Evolutionary conservation across 2,797 vertebrate genomes (phyloP).

Genomic region (Halcyon leucocephala): DNA sequence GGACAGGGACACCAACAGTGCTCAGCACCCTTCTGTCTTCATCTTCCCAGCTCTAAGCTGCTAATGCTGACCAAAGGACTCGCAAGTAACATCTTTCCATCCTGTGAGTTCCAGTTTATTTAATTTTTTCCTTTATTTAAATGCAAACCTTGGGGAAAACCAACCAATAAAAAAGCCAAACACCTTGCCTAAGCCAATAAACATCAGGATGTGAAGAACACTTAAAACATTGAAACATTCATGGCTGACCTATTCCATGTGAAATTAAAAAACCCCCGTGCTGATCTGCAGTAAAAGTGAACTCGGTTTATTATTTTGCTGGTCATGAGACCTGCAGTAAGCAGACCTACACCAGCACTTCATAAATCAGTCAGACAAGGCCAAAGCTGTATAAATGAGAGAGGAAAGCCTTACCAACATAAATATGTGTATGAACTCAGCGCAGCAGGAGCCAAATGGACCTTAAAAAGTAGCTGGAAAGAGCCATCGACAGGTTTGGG

Average conservation of each 20-base stretch:
- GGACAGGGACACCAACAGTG: neutral
- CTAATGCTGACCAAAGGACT: neutral
- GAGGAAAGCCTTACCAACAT: neutral
- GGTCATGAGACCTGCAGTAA: neutral
- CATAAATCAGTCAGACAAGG: neutral
- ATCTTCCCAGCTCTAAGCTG: neutral
- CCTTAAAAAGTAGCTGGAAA: neutral
- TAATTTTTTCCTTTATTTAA: neutral
- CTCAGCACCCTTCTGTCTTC: neutral
- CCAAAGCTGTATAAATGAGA: neutral
- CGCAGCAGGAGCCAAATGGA: neutral
- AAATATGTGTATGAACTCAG: neutral
- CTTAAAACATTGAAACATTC: neutral
- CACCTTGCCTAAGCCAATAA: neutral
- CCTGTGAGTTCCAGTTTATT: neutral
- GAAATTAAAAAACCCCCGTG: neutral
- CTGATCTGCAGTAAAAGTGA: neutral
- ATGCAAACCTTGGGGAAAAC: neutral
- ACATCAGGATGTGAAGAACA: neutral
- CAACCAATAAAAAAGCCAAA: neutral
- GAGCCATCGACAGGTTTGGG: neutral
- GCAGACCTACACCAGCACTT: neutral
- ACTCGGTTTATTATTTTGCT: neutral
- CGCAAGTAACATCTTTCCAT: neutral
- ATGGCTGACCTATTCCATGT: neutral